Percentiles rank a stretch among this genome's conserved stretches.
These are phyloP conservation scores for Holothuria scabra DNA, from an alignment of 53 echinoderm and acorn worm species.

Conservation along the genomic window DNA sequence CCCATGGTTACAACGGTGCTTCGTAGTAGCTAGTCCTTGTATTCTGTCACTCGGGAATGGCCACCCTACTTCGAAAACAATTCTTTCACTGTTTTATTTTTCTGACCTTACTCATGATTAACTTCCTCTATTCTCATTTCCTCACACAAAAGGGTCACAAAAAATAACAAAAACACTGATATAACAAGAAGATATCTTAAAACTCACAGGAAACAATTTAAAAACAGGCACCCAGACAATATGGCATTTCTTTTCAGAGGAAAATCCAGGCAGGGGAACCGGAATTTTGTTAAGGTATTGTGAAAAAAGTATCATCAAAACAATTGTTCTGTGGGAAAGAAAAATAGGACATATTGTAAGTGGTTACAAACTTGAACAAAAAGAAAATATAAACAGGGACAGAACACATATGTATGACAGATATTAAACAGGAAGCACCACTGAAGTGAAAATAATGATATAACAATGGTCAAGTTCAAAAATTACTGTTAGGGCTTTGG, in stretches of 20 bases:
- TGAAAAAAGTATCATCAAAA: conserved; percentile 80
- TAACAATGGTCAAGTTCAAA: too few species aligned
- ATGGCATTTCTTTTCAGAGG: conserved; percentile 43
- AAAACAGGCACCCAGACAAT: conserved; percentile 68
- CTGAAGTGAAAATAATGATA: not conserved
- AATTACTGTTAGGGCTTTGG: too few species aligned
- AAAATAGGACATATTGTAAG: not conserved
- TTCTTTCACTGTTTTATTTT: too few species aligned
- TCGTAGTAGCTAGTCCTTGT: too few species aligned
- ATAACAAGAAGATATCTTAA: too few species aligned
- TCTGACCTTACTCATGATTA: too few species aligned
- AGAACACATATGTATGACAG: not conserved
- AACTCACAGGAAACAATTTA: conserved; percentile 84
- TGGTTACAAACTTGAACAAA: not conserved
- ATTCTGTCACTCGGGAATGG: too few species aligned
- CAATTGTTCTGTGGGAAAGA: conserved; percentile 71
- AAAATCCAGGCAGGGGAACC: conserved; percentile 61
- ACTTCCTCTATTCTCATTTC: too few species aligned
- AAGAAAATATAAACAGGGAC: not conserved
- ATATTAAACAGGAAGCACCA: not conserved
- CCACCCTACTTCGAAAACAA: too few species aligned
- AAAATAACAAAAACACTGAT: too few species aligned
- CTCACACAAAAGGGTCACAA: too few species aligned
- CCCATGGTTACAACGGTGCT: too few species aligned
- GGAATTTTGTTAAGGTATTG: conserved; percentile 74